phyloP scores from a whole-genome alignment of 1,140 invertebrate species.

The Mizuhopecten yessoensis region DNA sequence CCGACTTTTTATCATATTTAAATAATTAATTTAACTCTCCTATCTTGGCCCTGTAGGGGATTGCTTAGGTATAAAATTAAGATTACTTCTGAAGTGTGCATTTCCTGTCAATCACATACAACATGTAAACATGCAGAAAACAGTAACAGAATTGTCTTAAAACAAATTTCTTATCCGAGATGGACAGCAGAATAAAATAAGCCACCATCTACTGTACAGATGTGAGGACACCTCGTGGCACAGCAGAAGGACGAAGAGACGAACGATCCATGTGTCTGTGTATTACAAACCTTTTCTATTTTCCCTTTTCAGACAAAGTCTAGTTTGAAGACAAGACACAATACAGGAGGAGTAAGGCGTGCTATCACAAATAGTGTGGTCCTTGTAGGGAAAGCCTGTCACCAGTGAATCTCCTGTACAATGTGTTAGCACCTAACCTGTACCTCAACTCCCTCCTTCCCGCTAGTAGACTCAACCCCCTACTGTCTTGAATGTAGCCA shows the following conservation, averaged over 20 bases:
- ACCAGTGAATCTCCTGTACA: background rate
- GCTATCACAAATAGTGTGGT: background rate
- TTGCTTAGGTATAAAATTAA: background rate
- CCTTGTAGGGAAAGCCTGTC: background rate
- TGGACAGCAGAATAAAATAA: background rate
- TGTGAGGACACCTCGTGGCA: no score
- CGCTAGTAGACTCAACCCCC: background rate
- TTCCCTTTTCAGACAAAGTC: background rate
- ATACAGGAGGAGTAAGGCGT: background rate
- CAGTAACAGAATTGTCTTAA: no score
- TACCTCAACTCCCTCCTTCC: background rate
- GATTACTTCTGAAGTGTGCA: background rate
- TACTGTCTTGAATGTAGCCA: slow-evolving; percentile 31
- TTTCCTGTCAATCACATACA: background rate
- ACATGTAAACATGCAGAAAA: background rate
- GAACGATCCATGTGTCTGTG: no score
- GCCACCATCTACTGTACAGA: no score
- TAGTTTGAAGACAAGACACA: background rate
- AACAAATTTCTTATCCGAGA: background rate
- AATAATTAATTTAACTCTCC: background rate
- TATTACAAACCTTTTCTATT: background rate
- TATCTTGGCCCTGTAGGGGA: background rate
- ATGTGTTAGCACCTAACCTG: slow-evolving; percentile 4
- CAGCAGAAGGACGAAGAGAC: no score
- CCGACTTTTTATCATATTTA: background rate